Evolutionary conservation across 2,113 vertebrate species (phyloP), one percentile per base, ranked within the genome.

Genomic region (Gymnocephalus cernua): DNA sequence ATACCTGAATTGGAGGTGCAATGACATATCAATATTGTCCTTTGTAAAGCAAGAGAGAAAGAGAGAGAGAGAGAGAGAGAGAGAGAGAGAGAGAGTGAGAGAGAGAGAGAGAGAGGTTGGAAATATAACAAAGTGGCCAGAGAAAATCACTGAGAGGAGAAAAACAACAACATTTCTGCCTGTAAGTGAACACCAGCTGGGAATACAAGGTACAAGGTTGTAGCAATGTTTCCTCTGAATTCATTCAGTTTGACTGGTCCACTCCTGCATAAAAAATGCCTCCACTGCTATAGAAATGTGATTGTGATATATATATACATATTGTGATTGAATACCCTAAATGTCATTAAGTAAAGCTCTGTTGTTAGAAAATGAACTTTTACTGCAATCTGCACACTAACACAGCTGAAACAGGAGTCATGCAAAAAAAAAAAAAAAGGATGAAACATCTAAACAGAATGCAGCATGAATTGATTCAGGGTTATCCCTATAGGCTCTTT

Each of bases 11-110:
- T 87, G 77, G 74, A 73, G 54, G 76, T 25, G 51, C 80, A 86
- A 74, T 64, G 84, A 89, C 78, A 87, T 86, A 92, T 89, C 88
- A 88, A 82, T 80, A 88, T 82, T 86, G 87, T 90, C 91, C 89
- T 90, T 92, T 88, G 82, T 76, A 51, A n/a, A n/a, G n/a, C n/a
- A n/a, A n/a, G 57, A 64, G 67, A 73, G 66, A 72, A 67, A 80
- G 70, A 69, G 74, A 73, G 69, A 61, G 77, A 41, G 38, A 48
- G 57, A 64, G 61, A 73, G 69, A 71, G 70, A 79, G 66, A 76
- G 71, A 77, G 69, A 61, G 75, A 38, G 38, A 73, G 69, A 61
- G 73, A 41, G 38, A 51, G 57, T 61, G 67, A 73, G 66, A 74
- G 71, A 79, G 69, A 76, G 74, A 77, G 72, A 61, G 75, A 38